Conservation (phyloP, 2,888 invertebrate species). For the Hybos culiciformis region DNA sequence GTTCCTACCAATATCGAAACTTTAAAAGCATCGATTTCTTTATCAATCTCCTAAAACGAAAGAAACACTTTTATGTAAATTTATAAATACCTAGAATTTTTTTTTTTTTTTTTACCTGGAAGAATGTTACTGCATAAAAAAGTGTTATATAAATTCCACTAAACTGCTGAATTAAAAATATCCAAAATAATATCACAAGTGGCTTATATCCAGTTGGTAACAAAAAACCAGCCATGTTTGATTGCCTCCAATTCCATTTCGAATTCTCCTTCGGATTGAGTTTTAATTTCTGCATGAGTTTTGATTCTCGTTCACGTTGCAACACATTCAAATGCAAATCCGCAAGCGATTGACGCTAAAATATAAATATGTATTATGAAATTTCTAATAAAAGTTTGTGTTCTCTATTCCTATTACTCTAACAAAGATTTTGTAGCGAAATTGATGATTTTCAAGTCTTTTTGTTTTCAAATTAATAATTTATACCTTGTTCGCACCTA, state of each 20-base stretch:
- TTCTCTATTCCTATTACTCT: no score
- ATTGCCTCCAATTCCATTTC: conserved; percentile 19
- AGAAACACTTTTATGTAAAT: conserved; percentile 10
- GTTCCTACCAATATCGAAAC: conserved; percentile 44
- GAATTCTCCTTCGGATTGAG: conserved; percentile 11
- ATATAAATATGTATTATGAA: no score
- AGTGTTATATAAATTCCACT: conserved; percentile 47
- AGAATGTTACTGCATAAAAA: conserved; percentile 46
- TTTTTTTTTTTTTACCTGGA: conserved; percentile 32
- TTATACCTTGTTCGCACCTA: neutral
- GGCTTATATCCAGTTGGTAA: conserved; percentile 47
- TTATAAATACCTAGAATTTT: neutral
- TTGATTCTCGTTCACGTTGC: conserved; percentile 40
- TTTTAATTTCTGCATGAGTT: conserved; percentile 30
- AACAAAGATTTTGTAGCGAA: no score
- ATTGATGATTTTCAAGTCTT: no score
- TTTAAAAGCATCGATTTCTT: conserved; percentile 38
- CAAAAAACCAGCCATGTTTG: conserved; percentile 35
- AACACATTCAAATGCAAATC: conserved; percentile 40
- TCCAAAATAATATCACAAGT: conserved; percentile 38
- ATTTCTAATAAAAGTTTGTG: no score
- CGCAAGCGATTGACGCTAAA: conserved; percentile 33
- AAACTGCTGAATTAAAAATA: conserved; percentile 46
- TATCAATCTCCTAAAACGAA: conserved; percentile 37
- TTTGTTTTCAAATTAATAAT: neutral